phyloP scores from a whole-genome alignment of 2,797 vertebrate genomes.

The Tokudaia muenninki region DNA sequence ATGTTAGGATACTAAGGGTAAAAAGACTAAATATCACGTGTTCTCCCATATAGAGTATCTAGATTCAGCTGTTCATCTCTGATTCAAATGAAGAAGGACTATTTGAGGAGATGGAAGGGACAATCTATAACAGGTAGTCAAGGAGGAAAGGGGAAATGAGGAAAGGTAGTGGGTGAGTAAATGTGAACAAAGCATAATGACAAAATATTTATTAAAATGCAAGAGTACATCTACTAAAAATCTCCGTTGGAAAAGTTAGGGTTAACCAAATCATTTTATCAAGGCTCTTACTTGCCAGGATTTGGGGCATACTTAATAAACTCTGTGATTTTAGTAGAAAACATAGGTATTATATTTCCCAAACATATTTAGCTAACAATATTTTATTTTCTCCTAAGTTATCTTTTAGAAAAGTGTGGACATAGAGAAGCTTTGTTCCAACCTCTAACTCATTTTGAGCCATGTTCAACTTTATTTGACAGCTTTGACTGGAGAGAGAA shows the following conservation, averaged over 20 bases:
- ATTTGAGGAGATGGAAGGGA: not conserved
- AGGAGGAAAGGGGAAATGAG: not conserved
- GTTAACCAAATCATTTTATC: not conserved
- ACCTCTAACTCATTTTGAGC: not conserved
- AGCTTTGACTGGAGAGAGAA: not conserved
- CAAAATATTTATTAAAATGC: not conserved
- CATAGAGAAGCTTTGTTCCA: not conserved
- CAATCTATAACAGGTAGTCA: not conserved
- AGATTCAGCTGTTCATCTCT: not conserved
- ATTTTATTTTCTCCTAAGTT: not conserved
- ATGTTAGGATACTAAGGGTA: not conserved
- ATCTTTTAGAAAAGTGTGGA: constrained; percentile 8
- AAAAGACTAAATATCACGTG: not conserved
- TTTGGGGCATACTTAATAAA: not conserved
- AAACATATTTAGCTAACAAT: not conserved
- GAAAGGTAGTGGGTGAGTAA: not conserved
- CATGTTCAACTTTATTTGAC: constrained; percentile 41
- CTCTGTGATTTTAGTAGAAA: not conserved
- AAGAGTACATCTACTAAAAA: not conserved
- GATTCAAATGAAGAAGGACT: not conserved
- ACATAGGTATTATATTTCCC: not conserved
- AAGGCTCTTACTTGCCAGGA: not conserved
- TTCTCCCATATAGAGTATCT: not conserved
- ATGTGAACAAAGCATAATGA: not conserved
- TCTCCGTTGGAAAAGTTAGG: constrained; percentile 31